Conservation (phyloP, 2,888 invertebrate genomes). For the Agrilus mali region DNA sequence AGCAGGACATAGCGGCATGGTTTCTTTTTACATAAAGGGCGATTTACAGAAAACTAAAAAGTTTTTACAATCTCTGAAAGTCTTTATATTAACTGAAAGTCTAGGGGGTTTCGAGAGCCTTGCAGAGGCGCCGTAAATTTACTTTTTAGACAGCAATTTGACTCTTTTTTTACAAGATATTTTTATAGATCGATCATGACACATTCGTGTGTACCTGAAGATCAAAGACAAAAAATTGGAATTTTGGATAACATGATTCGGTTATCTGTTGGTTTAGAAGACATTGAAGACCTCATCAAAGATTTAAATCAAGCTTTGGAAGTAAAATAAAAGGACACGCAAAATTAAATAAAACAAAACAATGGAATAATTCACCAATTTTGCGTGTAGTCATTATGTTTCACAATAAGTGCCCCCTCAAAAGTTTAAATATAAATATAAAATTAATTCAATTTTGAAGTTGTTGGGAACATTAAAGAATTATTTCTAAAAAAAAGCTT, state of each 20-base stretch:
- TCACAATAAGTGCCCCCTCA: too few species aligned
- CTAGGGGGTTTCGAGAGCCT: constrained; percentile 92
- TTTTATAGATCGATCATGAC: constrained; percentile 76
- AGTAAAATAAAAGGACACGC: constrained; percentile 20
- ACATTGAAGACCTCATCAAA: constrained; percentile 66
- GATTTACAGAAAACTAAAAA: constrained; percentile 55
- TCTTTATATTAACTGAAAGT: constrained; percentile 85
- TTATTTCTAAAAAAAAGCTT: too few species aligned
- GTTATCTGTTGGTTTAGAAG: constrained; percentile 84
- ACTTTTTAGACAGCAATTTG: background rate
- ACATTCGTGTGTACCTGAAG: constrained; percentile 78
- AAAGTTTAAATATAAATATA: too few species aligned
- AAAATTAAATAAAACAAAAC: too few species aligned
- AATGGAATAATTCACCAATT: too few species aligned
- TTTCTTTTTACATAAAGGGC: constrained; percentile 79
- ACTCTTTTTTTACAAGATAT: constrained; percentile 4
- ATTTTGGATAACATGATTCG: constrained; percentile 78
- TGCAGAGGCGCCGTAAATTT: constrained; percentile 81
- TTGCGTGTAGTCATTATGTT: too few species aligned
- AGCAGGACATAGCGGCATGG: constrained; percentile 82
- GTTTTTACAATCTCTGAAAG: constrained; percentile 62
- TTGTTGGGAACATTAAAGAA: too few species aligned
- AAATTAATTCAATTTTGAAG: too few species aligned
- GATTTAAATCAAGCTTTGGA: constrained; percentile 77
- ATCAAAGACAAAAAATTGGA: constrained; percentile 56